phyloP scores from a whole-genome alignment of 2,888 invertebrate genomes.

The Polietes domitor region DNA sequence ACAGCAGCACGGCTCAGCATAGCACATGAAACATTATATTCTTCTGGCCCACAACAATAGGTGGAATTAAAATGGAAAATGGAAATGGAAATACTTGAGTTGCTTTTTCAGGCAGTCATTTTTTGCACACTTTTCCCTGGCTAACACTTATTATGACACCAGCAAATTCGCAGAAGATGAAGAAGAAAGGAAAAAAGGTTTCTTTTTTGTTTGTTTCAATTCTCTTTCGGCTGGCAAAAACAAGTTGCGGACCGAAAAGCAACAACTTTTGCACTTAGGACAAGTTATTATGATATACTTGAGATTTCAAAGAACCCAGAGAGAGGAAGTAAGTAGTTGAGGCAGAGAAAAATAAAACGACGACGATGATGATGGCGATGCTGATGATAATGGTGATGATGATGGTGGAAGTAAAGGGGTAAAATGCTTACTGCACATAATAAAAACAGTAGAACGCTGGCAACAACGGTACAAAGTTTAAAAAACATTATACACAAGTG shows the following conservation, averaged over 20 bases:
- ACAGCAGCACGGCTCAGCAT: too few relatives aligned
- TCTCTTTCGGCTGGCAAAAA: background rate
- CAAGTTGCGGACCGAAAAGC: background rate
- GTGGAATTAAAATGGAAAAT: constrained; percentile 16
- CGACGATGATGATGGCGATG: background rate
- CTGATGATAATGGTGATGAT: background rate
- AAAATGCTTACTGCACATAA: background rate
- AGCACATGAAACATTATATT: background rate
- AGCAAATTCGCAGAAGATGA: background rate
- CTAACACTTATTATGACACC: constrained; percentile 20
- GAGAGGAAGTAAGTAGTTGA: background rate
- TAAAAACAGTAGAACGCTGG: background rate
- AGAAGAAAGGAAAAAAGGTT: background rate
- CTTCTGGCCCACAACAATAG: constrained; percentile 2
- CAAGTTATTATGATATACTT: constrained; percentile 43
- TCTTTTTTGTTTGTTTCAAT: constrained; percentile 10
- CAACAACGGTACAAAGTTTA: constrained; percentile 18
- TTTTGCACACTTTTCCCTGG: constrained; percentile 13
- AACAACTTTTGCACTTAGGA: constrained; percentile 37
- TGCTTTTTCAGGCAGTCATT: constrained; percentile 6
- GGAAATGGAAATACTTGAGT: constrained; percentile 28
- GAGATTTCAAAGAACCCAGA: constrained; percentile 9
- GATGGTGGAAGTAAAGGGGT: constrained; percentile 8
- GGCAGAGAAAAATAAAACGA: background rate
- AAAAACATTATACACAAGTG: constrained; percentile 47